Conservation (phyloP, 2,888 invertebrate genomes). For the Heliothis peltigera region DNA sequence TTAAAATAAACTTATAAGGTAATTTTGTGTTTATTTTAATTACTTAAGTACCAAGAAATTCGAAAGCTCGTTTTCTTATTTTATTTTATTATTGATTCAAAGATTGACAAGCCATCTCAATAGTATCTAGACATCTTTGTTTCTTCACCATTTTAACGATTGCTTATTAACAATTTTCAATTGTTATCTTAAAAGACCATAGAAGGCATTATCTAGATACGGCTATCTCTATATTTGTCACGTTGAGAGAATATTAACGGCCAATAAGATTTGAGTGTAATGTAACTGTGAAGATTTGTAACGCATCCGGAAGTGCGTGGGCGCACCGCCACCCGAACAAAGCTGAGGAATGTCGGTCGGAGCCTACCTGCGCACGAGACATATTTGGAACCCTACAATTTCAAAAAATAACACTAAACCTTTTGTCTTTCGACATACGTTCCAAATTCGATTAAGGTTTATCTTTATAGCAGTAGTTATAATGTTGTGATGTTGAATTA, state of each 20-base stretch:
- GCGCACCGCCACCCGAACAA: conserved; percentile 78
- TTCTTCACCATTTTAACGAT: not conserved
- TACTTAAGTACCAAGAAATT: too few species aligned
- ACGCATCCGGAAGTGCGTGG: conserved; percentile 85
- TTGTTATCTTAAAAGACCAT: conserved; percentile 13
- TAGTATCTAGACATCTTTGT: not conserved
- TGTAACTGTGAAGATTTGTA: conserved; percentile 68
- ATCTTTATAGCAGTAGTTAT: not conserved
- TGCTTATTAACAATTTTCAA: conserved; percentile 20
- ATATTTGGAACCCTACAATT: conserved; percentile 30
- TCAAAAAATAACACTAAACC: conserved; percentile 26
- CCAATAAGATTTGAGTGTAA: conserved; percentile 70
- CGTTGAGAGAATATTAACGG: conserved; percentile 64
- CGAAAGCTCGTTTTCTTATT: not conserved
- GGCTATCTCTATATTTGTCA: conserved; percentile 46
- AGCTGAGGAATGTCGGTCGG: conserved; percentile 81
- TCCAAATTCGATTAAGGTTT: conserved; percentile 26
- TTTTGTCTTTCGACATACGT: conserved; percentile 28
- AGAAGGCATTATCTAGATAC: conserved; percentile 14
- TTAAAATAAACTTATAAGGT: not conserved
- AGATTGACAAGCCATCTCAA: not conserved
- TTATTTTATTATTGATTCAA: not conserved
- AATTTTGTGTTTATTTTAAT: not conserved
- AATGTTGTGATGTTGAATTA: conserved; percentile 29
- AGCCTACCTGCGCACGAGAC: conserved; percentile 77